phyloP scores from a whole-genome alignment of 2,113 vertebrate species.

The Tautogolabrus adspersus region DNA sequence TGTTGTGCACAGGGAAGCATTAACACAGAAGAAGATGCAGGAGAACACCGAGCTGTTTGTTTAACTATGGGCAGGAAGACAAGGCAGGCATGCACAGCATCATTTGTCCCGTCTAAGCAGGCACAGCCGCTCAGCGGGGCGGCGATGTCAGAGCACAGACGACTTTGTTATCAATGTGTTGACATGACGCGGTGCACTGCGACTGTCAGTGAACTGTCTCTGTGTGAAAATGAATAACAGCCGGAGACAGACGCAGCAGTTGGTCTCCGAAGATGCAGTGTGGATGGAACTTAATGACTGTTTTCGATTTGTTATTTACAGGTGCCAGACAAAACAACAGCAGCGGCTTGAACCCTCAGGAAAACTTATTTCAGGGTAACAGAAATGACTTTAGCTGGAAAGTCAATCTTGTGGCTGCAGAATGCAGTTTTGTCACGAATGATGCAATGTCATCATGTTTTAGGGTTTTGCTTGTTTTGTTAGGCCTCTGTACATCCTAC shows the following conservation, averaged over 20 bases:
- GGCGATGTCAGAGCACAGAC: slow-evolving; percentile 53
- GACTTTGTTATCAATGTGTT: slow-evolving; percentile 63
- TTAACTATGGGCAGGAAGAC: slow-evolving; percentile 27
- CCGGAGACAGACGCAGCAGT: slow-evolving; percentile 40
- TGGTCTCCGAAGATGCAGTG: slow-evolving; percentile 7
- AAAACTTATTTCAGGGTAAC: not conserved
- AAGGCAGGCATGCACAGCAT: slow-evolving; percentile 14
- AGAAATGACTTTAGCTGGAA: not conserved
- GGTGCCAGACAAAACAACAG: slow-evolving; percentile 35
- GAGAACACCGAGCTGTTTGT: slow-evolving; percentile 28
- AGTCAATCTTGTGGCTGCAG: not conserved
- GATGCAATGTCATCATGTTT: no score
- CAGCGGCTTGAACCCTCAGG: not conserved
- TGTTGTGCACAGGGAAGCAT: not conserved
- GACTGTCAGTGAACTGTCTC: slow-evolving; percentile 50
- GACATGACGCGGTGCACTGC: slow-evolving; percentile 49
- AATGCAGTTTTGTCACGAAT: not conserved
- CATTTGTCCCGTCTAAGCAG: slow-evolving; percentile 43
- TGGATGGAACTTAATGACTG: slow-evolving; percentile 41
- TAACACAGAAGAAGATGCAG: slow-evolving; percentile 8
- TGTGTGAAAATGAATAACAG: slow-evolving; percentile 48
- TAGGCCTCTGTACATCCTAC: no score
- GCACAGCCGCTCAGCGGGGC: slow-evolving; percentile 47
- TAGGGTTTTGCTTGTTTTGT: no score
- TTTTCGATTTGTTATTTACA: slow-evolving; percentile 38